Percentiles rank a stretch among this genome's conserved stretches.
Conservation (phyloP, 2,797 vertebrate genomes). For the Cheracebus regulus region DNA sequence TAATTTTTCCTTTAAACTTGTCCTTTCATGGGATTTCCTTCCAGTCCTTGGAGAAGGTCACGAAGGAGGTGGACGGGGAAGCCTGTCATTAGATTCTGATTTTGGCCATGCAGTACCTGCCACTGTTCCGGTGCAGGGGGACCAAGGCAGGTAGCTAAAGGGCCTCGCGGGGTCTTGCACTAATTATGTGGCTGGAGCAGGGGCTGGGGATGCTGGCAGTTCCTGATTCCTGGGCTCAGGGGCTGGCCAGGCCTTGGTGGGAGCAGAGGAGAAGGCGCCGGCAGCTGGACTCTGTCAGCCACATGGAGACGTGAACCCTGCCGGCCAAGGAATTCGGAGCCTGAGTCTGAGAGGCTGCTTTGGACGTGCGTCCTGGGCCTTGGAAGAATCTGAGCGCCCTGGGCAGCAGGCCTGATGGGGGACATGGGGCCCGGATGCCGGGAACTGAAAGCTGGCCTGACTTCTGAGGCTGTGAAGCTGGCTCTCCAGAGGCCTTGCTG, state of each 20-base stretch:
- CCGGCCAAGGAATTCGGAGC: slow-evolving; percentile 61
- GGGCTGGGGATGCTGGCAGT: not conserved
- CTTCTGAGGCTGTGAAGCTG: slow-evolving; percentile 68
- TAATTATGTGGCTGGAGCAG: not conserved
- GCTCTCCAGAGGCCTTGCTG: not conserved
- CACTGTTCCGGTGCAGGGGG: not conserved
- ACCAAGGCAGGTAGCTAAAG: not conserved
- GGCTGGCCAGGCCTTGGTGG: not conserved
- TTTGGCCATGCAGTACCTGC: accelerated
- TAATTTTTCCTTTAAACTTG: not conserved
- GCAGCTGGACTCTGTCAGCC: slow-evolving; percentile 72
- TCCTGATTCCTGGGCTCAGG: not conserved
- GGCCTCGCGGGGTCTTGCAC: accelerated
- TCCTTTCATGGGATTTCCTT: not conserved
- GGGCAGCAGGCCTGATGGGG: slow-evolving; percentile 64
- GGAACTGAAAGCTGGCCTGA: slow-evolving; percentile 75
- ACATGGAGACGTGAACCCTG: not conserved
- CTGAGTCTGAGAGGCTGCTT: slow-evolving; percentile 27
- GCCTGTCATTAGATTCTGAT: not conserved
- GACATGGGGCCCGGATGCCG: slow-evolving; percentile 65
- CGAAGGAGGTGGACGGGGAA: not conserved
- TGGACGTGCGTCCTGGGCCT: slow-evolving; percentile 60
- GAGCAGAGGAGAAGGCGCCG: not conserved
- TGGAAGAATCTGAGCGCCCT: slow-evolving; percentile 58
- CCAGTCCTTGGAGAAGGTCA: not conserved